Evolutionary conservation across 37 sponge, comb jelly and placozoan genomes (phyloP), one percentile per base, ranked within the genome.

Genomic region (Bolinopsis microptera): DNA sequence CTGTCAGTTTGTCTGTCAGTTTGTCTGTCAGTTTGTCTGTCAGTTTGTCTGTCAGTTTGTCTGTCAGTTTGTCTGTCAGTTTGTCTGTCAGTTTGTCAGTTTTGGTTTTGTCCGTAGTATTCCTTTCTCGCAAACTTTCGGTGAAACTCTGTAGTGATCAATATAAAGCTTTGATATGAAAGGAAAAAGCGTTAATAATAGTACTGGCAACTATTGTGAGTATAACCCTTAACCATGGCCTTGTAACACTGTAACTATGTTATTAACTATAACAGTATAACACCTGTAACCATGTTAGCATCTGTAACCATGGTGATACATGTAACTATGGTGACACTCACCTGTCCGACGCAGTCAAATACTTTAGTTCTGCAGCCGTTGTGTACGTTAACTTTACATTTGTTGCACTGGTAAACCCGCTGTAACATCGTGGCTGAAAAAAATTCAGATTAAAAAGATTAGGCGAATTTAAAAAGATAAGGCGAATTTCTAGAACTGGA

Each of bases 261-360:
- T n/a, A n/a, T n/a, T n/a, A n/a, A n/a, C n/a, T n/a, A n/a, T n/a
- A n/a, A n/a, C n/a, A n/a, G n/a, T n/a, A n/a, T n/a, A n/a, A n/a
- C n/a, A n/a, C n/a, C n/a, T n/a, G n/a, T n/a, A n/a, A n/a, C n/a
- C n/a, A n/a, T n/a, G n/a, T n/a, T n/a, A n/a, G n/a, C n/a, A n/a
- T n/a, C n/a, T n/a, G n/a, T n/a, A n/a, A n/a, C n/a, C n/a, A n/a
- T n/a, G n/a, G n/a, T n/a, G n/a, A n/a, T n/a, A n/a, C n/a, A n/a
- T n/a, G n/a, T n/a, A n/a, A n/a, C n/a, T n/a, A n/a, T n/a, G n/a
- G n/a, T n/a, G n/a, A n/a, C n/a, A 86, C 90, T 16, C 41, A 86
- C 90, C 90, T 86, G 61, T 13, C 90, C 90, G 0, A 86, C 90
- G 24, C 90, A 86, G 90, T 86, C 90, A 27, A 86, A 86, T 48